Base-by-base conservation (phyloP, 2,888 invertebrate species). In the Lasiommata megera region DNA sequence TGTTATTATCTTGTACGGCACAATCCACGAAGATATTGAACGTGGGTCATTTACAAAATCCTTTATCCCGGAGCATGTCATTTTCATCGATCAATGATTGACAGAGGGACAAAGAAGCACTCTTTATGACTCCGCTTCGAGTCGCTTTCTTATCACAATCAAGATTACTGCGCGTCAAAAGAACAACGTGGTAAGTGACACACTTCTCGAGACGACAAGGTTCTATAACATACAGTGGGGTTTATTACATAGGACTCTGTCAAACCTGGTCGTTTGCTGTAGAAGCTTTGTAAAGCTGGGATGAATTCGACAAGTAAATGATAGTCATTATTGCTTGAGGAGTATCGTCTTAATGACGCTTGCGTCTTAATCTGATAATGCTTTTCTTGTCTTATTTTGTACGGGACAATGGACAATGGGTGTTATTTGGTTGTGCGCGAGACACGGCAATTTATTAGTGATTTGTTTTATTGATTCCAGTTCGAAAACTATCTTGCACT, bases 21-120 rank as follows among this genome's bases (percentile, higher is more conserved):
- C 5, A 23, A 23, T 23, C 23, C 23, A 5, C 23, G 23, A 23
- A 2, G 5, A 38, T 12, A 14, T 38, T 14, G 23, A 11, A 31
- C 31, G 16, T 16, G 9, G 6, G 36, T n/a, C 48, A 12, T 34
- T 36, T 36, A 48, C 36, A 36, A 48, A 17, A 28, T 12, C 18
- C 36, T 48, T 36, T 41, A 41, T 31, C 7, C 31, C 31, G 9
- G 36, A 46, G 55, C 58, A 51, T 41, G 61, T 70, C 69, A 65
- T 69, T 70, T 67, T 72, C 70, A 76, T 78, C 75, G 69, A 77
- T 80, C 75, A 80, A 70, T 75, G 80, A 82, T 81, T 77, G 79
- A 82, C 77, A 76, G 67, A 62, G 56, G 61, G 61, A 81, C 79
- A 80, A 81, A 76, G 62, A 72, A 71, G 76, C 79, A 80, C 80